These are phyloP conservation scores for Carapus acus DNA, from an alignment of 2,797 vertebrate genomes.

Conservation along the genomic window DNA sequence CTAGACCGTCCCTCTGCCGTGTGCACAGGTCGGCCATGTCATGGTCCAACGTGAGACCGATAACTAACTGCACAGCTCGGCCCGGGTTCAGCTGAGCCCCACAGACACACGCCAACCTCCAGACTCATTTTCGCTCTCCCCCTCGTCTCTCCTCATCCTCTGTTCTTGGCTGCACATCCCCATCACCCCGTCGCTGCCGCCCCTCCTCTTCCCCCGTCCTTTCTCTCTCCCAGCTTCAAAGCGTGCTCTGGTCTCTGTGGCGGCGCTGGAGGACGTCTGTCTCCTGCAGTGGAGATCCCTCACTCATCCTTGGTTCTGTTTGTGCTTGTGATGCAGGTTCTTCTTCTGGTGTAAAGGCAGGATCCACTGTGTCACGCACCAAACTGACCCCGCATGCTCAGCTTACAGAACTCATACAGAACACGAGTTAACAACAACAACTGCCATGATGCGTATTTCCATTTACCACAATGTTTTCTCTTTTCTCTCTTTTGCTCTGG, in stretches of 20 bases:
- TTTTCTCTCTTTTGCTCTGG: too few species aligned
- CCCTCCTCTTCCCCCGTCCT: slow-evolving; percentile 8
- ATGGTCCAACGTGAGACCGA: too few species aligned
- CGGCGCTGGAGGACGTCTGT: slow-evolving; percentile 59
- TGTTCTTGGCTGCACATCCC: slow-evolving; percentile 6
- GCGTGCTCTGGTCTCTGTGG: slow-evolving; percentile 53
- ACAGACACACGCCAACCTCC: too few species aligned
- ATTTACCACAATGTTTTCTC: too few species aligned
- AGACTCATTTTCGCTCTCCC: too few species aligned
- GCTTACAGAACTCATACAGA: slow-evolving; percentile 39
- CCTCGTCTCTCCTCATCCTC: slow-evolving; percentile 15
- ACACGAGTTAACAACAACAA: too few species aligned
- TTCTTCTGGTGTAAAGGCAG: slow-evolving; percentile 32
- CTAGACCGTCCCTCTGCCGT: too few species aligned
- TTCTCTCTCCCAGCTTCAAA: slow-evolving; percentile 67
- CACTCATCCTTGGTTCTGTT: slow-evolving; percentile 17
- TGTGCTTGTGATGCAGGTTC: slow-evolving; percentile 16
- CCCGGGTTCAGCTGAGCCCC: too few species aligned
- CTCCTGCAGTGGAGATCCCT: slow-evolving; percentile 66
- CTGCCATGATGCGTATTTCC: too few species aligned
- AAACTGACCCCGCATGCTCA: too few species aligned
- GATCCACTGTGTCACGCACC: slow-evolving; percentile 21
- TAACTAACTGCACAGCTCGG: too few species aligned
- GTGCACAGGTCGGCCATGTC: too few species aligned
- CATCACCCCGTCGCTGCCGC: background rate